These are phyloP conservation scores for Eufriesea mexicana DNA, from an alignment of 1,140 invertebrate species.

Conservation along the genomic window DNA sequence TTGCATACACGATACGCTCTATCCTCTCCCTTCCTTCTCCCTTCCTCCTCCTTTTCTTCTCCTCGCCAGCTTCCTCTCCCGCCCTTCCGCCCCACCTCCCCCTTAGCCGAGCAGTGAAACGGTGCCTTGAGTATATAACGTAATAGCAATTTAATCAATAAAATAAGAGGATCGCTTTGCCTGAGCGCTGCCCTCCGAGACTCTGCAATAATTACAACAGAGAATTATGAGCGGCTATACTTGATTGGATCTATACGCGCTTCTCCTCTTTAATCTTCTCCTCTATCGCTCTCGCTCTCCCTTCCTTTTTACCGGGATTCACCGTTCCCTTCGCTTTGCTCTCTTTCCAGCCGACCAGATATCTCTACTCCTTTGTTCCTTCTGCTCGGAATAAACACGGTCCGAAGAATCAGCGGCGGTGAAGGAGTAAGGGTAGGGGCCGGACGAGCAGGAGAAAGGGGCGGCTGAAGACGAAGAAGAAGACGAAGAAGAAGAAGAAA, in stretches of 20 bases:
- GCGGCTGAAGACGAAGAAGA: neutral
- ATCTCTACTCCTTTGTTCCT: conserved; percentile 33
- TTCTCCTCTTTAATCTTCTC: conserved; percentile 58
- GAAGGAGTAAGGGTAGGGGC: neutral
- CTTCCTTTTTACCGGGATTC: neutral
- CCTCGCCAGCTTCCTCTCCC: too few species aligned
- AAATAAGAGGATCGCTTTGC: conserved; percentile 76
- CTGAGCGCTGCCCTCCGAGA: conserved; percentile 68
- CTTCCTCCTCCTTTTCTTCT: neutral
- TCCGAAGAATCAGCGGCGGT: neutral
- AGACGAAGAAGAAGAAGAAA: neutral
- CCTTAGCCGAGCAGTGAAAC: conserved; percentile 5
- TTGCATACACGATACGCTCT: conserved; percentile 14
- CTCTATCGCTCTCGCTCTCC: neutral
- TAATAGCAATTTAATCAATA: conserved; percentile 80
- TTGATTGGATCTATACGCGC: conserved; percentile 79
- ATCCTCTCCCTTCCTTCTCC: neutral
- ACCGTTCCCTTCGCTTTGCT: neutral
- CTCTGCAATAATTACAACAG: conserved; percentile 77
- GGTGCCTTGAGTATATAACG: conserved; percentile 68
- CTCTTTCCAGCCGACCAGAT: neutral
- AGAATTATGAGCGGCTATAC: conserved; percentile 78
- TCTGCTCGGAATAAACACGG: neutral
- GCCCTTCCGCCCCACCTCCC: neutral
- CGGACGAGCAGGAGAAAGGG: neutral